Conservation (phyloP, 2,888 invertebrate species). For the Limenitis camilla region DNA sequence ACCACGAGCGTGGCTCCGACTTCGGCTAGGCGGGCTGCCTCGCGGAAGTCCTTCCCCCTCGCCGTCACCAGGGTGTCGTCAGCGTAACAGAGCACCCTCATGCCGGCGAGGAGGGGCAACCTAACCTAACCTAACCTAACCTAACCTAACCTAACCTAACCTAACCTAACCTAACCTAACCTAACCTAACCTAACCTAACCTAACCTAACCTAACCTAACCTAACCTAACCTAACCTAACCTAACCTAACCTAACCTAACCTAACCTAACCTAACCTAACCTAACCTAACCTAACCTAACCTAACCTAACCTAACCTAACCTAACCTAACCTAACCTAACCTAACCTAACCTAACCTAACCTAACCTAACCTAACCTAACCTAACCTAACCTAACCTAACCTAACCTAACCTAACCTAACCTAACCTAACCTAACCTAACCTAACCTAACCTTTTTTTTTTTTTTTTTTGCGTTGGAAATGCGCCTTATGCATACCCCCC, state of each 20-base stretch:
- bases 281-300: conserved; percentile 18
- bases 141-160: conserved; percentile 1
- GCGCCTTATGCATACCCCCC: too few species aligned
- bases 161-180: conserved; percentile 1
- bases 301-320: conserved; percentile 18
- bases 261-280: conserved; percentile 7
- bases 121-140: conserved; percentile 1
- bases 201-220: conserved; percentile 1
- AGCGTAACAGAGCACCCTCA: too few species aligned
- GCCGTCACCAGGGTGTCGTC: too few species aligned
- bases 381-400: conserved; percentile 19
- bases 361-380: conserved; percentile 19
- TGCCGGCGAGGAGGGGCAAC: too few species aligned
- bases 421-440: conserved; percentile 19
- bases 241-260: conserved; percentile 1
- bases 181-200: conserved; percentile 1
- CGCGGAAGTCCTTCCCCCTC: too few species aligned
- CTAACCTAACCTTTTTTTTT: conserved; percentile 2
- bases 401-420: conserved; percentile 19
- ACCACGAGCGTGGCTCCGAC: too few species aligned
- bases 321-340: conserved; percentile 20
- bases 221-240: conserved; percentile 1
- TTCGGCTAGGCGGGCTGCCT: too few species aligned
- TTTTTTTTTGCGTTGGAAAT: neutral
- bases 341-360: conserved; percentile 17